Evolutionary conservation across 1,140 invertebrate species (phyloP), one percentile per base, ranked within the genome.

Genomic region (Euglossa dilemma): DNA sequence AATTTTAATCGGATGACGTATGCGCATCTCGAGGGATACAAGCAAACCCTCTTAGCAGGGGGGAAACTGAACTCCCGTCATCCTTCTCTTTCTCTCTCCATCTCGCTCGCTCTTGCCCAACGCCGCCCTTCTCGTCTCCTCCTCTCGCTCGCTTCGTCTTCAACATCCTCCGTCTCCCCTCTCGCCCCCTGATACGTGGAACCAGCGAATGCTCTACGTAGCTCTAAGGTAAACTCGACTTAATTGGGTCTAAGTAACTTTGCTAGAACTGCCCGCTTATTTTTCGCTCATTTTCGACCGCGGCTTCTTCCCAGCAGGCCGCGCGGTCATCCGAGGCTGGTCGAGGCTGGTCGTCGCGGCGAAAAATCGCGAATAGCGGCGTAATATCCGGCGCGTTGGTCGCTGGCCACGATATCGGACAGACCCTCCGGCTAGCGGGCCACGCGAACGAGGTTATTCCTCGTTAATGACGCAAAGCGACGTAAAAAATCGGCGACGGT

Each of bases 1-100:
- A 94, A 94, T 94, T 94, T 94, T 94, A 94, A 94, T 94, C 94
- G 93, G 94, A 94, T 94, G 94, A 94, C 93, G 93, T 93, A 94
- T 94, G 93, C 93, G 93, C 93, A 92, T 94, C 94, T 94, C 93
- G 66, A 76, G 93, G 93, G 93, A 94, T 94, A 94, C 94, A 94
- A 94, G 94, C 93, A 94, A 94, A 94, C 93, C 94, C 94, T 94
- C 94, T 94, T 94, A 94, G 91, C 87, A 83, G 80, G 85, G 87
- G 86, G 83, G 87, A 83, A 85, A 85, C 84, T 87, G 81, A 87
- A 86, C 73, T 87, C 85, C 67, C 72, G 28, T 52, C 61, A 61
- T 57, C 80, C 64, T 52, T 80, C 74, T 77, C 61, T 71, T 61
- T 73, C 57, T 78, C 69, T 74, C 59, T 64, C 64, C 16, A 50